Percentiles rank a stretch among this genome's conserved stretches.
phyloP scores from a whole-genome alignment of 2,888 invertebrate genomes.

The Cremastobaeus sp. region DNA sequence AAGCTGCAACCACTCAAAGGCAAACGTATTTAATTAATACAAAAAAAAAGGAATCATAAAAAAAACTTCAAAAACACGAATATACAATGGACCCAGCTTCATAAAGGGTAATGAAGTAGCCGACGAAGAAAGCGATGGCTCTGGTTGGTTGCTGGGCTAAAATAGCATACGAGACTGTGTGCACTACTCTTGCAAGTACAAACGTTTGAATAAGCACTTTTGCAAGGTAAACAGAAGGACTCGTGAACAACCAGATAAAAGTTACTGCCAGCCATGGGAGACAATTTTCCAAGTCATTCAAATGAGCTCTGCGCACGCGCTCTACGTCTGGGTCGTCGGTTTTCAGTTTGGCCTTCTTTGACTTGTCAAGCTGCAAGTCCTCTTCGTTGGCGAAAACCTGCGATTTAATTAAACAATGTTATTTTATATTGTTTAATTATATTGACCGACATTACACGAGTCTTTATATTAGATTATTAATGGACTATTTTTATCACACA shows the following conservation, averaged over 20 bases:
- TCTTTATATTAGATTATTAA: too few relatives aligned
- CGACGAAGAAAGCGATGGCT: constrained; percentile 77
- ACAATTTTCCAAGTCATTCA: constrained; percentile 82
- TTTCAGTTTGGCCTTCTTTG: constrained; percentile 1
- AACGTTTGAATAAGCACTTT: constrained; percentile 79
- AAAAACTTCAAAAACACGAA: too few relatives aligned
- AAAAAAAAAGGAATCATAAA: too few relatives aligned
- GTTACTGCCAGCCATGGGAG: constrained; percentile 79
- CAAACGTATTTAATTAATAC: too few relatives aligned
- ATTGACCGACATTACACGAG: constrained; percentile 64
- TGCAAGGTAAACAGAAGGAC: constrained; percentile 78
- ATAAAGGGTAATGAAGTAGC: constrained; percentile 58
- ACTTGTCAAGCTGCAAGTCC: constrained; percentile 8
- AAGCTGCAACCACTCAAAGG: too few relatives aligned
- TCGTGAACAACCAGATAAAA: constrained; percentile 79
- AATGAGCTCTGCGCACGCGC: constrained; percentile 80
- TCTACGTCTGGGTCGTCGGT: constrained; percentile 76
- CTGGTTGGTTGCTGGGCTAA: constrained; percentile 79
- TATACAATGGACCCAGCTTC: too few relatives aligned
- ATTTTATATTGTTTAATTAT: constrained; percentile 14
- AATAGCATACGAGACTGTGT: constrained; percentile 80
- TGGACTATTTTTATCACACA: too few relatives aligned
- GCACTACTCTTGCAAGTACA: constrained; percentile 78
- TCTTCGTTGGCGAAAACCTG: constrained; percentile 20
- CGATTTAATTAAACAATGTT: not conserved